Base-by-base conservation (phyloP, 2,888 invertebrate genomes). In the Phania funesta region DNA sequence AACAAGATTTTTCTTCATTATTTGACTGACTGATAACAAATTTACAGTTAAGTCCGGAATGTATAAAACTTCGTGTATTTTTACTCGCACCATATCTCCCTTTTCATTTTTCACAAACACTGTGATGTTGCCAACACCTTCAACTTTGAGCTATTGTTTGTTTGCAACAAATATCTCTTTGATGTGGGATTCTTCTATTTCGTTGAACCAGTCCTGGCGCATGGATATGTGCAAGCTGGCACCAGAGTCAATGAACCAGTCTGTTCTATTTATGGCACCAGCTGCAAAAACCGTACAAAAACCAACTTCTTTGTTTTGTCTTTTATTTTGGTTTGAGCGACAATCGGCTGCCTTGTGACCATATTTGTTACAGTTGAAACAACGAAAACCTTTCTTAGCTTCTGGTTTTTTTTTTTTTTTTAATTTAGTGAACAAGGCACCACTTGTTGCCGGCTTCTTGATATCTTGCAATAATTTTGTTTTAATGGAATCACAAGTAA, bases 401-500 rank as follows among this genome's bases (percentile, higher is more conserved):
- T 52, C 22, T n/a, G n/a, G n/a, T n/a, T n/a, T 11, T 2, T 16
- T 26, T 68, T 52, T 54, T 68, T 35, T 68, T 44, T 11, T 18
- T 20, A 11, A 2, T 35, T 41, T 50, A 7, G 62, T n/a, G 44
- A 64, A 52, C 3, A 41, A 50, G 2, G 54, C 62, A 22, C 22
- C 22, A 9, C 5, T 16, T 2, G 7, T 44, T 1, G 16, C 41
- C 18, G 46, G 7, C 9, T 38, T 68, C 20, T 60, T 68, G 11
- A 65, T 29, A 41, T 78, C 70, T 24, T 83, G 79, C 1, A 79
- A 24, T 3, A 80, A 29, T 60, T 80, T 83, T 7, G 76, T 80
- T 46, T 76, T 73, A 0, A 77, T 74, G 18, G 68, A 58, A 8
- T 74, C 68, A 8, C 44, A 65, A 20, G 73, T 70, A 13, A 80